Evolutionary conservation across 2,888 invertebrate species (phyloP).

Genomic region (Oscheius sp.): DNA sequence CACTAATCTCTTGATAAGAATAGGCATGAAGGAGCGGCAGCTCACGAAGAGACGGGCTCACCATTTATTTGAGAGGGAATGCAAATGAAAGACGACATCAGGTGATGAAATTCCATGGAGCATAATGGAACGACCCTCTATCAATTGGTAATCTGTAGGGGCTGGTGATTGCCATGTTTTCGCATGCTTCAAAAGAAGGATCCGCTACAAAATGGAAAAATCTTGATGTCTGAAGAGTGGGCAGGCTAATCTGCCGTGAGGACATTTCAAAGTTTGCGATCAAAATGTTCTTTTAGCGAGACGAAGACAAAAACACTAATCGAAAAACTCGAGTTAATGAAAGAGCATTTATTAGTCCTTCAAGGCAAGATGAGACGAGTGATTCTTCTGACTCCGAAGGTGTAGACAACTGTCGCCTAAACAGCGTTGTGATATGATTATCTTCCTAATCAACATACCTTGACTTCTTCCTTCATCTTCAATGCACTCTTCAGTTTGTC

Average conservation of each 20-base stretch:
- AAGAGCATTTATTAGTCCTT: not conserved
- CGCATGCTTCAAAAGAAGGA: too few species aligned
- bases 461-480: conserved; percentile 14
- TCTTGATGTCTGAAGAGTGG: not conserved
- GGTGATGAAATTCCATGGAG: not conserved
- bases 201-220: too few species aligned
- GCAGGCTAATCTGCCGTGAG: not conserved
- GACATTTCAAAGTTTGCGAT: too few species aligned
- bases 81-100: conserved; percentile 4
- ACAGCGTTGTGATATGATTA: not conserved
- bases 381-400: conserved; percentile 12
- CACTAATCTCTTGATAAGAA: conserved; percentile 12
- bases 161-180: too few species aligned
- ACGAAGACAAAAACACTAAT: too few species aligned
- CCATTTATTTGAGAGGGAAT: not conserved
- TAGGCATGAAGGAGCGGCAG: too few species aligned
- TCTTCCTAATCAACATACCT: not conserved
- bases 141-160: too few species aligned
- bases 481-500: conserved; percentile 19
- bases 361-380: not conserved
- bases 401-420: conserved; percentile 19
- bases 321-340: too few species aligned
- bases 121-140: not conserved
- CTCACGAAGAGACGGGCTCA: too few species aligned
- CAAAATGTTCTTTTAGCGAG: too few species aligned